Conservation (phyloP, 2,113 vertebrate genomes). For the Limanda limanda region DNA sequence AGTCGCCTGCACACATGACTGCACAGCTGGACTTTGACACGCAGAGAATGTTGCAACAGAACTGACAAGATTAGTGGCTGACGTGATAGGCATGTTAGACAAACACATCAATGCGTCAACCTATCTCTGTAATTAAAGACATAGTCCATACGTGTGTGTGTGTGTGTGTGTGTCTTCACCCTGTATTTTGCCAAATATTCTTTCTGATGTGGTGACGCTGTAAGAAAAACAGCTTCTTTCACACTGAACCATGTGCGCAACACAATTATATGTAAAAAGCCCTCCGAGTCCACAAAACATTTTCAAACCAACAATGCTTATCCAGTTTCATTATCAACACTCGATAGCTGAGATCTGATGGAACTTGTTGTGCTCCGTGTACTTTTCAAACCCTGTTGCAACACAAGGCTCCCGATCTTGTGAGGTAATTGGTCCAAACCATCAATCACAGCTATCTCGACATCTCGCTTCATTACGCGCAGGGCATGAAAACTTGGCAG, state of each 20-base stretch:
- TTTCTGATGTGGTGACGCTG: background rate
- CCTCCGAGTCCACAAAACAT: background rate
- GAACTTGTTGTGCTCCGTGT: background rate
- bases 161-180: slow-evolving; percentile 2
- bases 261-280: too few relatives aligned
- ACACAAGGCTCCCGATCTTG: slow-evolving; percentile 9
- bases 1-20: background rate
- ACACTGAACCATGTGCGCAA: background rate
- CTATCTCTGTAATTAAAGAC: slow-evolving; percentile 28
- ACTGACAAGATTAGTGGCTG: slow-evolving; percentile 29
- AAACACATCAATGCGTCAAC: slow-evolving; percentile 36
- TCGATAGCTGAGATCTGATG: background rate
- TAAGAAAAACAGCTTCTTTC: background rate
- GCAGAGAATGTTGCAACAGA: slow-evolving; percentile 6
- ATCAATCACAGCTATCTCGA: slow-evolving; percentile 33
- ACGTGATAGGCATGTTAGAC: slow-evolving; percentile 35
- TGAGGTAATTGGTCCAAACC: background rate
- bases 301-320: background rate
- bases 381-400: background rate
- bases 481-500: slow-evolving; percentile 45
- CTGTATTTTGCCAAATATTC: slow-evolving; percentile 24
- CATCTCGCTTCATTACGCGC: slow-evolving; percentile 42
- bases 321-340: background rate
- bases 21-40: slow-evolving; percentile 28
- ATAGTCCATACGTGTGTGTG: background rate